These are phyloP conservation scores for Peucedramus taeniatus DNA, from an alignment of 2,113 vertebrate genomes.

Conservation along the genomic window DNA sequence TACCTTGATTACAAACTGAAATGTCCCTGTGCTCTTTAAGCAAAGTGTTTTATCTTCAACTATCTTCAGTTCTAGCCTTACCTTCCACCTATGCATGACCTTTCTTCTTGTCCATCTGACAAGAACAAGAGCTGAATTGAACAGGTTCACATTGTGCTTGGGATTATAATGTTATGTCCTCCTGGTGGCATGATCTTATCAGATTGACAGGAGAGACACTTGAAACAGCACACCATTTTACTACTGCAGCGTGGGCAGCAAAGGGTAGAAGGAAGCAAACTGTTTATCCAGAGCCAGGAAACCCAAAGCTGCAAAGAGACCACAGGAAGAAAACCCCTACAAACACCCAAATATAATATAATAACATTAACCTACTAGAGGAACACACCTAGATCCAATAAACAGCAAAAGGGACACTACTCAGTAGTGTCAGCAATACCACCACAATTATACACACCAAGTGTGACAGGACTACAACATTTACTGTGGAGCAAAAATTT, in stretches of 20 bases:
- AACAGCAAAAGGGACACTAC: neutral
- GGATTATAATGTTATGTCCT: conserved; percentile 44
- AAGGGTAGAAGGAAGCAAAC: neutral
- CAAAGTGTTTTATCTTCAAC: conserved; percentile 1
- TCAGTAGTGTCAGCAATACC: neutral
- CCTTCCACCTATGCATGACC: neutral
- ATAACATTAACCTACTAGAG: neutral
- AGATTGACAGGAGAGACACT: conserved; percentile 12
- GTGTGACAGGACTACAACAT: neutral
- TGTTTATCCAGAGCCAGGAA: neutral
- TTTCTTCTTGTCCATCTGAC: conserved; percentile 44
- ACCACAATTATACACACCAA: neutral
- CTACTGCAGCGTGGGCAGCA: neutral
- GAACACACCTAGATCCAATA: neutral
- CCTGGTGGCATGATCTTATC: neutral
- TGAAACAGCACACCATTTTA: neutral
- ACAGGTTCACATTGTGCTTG: conserved; percentile 20
- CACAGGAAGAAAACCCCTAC: neutral
- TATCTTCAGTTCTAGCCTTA: neutral
- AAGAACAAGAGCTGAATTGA: conserved; percentile 50
- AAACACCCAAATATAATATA: neutral
- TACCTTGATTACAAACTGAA: conserved; percentile 18
- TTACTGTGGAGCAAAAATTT: neutral
- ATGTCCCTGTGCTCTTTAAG: neutral
- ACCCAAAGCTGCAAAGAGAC: neutral